Evolutionary conservation across 2,888 invertebrate species (phyloP).

Genomic region (Apodemia mormo): DNA sequence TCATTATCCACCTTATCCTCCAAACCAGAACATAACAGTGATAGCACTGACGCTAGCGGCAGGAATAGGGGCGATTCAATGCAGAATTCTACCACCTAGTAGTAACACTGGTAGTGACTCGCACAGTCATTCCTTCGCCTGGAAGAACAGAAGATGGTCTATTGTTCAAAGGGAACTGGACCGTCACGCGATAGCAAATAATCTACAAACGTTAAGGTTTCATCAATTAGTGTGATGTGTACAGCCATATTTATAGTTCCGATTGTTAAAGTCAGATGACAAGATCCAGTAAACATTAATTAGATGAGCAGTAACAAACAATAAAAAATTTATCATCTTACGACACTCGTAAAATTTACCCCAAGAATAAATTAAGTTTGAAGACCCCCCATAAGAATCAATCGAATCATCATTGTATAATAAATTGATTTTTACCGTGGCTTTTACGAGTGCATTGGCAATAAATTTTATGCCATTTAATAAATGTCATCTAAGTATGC

Average conservation of each 20-base stretch:
- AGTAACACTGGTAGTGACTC: no score
- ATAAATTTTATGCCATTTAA: constrained; percentile 45
- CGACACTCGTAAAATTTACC: neutral
- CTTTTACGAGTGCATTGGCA: constrained; percentile 31
- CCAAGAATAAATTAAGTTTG: constrained; percentile 12
- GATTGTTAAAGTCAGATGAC: neutral
- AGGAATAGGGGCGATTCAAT: no score
- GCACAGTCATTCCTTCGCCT: no score
- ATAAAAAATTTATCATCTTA: constrained; percentile 11
- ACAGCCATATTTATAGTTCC: neutral
- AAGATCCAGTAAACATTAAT: neutral
- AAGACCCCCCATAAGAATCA: constrained; percentile 29
- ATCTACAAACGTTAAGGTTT: no score
- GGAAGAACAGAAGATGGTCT: no score
- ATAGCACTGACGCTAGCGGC: no score
- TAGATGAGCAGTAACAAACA: neutral
- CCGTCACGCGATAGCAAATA: no score
- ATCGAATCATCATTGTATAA: constrained; percentile 37
- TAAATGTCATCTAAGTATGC: constrained; percentile 42
- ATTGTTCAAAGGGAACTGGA: no score
- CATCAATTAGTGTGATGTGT: no score
- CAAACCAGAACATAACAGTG: no score
- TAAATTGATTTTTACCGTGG: constrained; percentile 20
- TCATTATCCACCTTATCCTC: no score
- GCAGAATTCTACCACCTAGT: no score